These are phyloP conservation scores for Corythornis madagascariensis DNA, from an alignment of 2,113 vertebrate genomes.

Conservation along the genomic window DNA sequence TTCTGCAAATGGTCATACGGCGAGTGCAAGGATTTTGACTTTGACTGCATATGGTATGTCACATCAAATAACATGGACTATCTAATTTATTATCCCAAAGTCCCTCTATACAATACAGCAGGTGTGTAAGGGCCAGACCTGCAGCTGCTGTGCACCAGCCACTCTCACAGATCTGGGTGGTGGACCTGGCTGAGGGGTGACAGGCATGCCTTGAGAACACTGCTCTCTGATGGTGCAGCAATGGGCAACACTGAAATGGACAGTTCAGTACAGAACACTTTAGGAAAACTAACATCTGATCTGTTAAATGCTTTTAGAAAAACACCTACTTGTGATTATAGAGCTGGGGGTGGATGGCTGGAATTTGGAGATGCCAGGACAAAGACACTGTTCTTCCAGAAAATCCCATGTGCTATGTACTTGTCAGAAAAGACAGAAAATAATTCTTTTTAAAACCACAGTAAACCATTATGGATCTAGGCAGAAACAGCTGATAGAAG, in stretches of 20 bases:
- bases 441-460: too few relatives aligned
- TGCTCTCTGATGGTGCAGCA: neutral
- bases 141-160: neutral
- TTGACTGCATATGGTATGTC: constrained; percentile 81
- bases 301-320: neutral
- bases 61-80: neutral
- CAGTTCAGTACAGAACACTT: neutral
- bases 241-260: neutral
- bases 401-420: neutral
- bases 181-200: fast-evolving
- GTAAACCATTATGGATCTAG: neutral
- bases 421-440: neutral
- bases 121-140: neutral
- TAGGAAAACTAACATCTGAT: neutral
- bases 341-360: neutral
- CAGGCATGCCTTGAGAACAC: neutral
- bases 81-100: neutral
- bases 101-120: neutral
- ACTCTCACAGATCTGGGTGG: neutral
- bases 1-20: constrained; percentile 90
- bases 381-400: neutral
- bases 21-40: constrained; percentile 74
- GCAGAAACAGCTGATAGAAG: neutral
- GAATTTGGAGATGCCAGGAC: neutral
- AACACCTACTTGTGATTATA: neutral